Conservation (phyloP, 2,797 vertebrate genomes). For the Arctocebus calabarensis region DNA sequence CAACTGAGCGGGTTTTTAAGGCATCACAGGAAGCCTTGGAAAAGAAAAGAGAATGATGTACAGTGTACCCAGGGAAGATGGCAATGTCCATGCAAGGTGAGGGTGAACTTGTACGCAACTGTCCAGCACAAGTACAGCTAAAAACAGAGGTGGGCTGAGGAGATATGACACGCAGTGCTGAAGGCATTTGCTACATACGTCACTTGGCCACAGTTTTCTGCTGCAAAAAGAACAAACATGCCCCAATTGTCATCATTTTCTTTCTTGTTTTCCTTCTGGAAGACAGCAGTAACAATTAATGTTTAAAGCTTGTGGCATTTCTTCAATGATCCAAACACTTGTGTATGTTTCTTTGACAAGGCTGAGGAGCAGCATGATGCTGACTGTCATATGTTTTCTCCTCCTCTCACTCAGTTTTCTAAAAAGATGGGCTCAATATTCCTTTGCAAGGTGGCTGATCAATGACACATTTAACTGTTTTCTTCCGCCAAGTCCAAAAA, state of each 20-base stretch:
- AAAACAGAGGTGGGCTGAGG: constrained; percentile 5
- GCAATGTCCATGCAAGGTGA: constrained; percentile 52
- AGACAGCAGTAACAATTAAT: constrained; percentile 43
- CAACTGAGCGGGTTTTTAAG: background rate
- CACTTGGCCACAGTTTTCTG: background rate
- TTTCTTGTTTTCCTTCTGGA: constrained; percentile 38
- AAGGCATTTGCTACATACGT: background rate
- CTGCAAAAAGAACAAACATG: constrained; percentile 47
- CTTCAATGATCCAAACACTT: constrained; percentile 64
- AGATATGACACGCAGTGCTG: constrained; percentile 4
- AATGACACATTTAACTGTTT: background rate
- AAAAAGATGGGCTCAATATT: background rate
- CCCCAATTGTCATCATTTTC: background rate
- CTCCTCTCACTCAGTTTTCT: background rate
- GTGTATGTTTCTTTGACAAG: background rate
- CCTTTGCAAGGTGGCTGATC: background rate
- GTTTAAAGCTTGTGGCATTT: constrained; percentile 59
- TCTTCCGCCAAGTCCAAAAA: background rate
- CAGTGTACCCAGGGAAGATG: accelerated
- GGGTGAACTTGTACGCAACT: background rate
- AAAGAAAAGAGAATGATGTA: background rate
- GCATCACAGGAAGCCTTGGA: background rate
- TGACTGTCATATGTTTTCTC: background rate
- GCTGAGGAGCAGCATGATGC: background rate
- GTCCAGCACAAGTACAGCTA: background rate